These are phyloP conservation scores for Hydrolagus colliei DNA, from an alignment of 2,797 vertebrate species.

Conservation along the genomic window DNA sequence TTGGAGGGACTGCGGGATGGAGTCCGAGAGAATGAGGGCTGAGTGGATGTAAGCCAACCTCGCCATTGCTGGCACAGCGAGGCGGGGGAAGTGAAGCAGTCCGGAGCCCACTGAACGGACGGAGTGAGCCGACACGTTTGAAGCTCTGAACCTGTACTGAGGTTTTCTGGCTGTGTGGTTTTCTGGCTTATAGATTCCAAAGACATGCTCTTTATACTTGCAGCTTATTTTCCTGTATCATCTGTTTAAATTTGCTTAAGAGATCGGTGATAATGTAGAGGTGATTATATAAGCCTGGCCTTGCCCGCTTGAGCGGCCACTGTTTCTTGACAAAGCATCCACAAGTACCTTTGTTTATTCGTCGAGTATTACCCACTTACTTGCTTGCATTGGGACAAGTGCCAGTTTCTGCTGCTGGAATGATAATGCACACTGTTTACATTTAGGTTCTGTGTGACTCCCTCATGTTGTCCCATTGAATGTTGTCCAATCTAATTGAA, in stretches of 20 bases:
- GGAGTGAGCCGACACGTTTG: too few species aligned
- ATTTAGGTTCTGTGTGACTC: conserved; percentile 20
- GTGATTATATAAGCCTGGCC: not conserved
- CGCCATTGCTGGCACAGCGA: too few species aligned
- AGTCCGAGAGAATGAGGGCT: too few species aligned
- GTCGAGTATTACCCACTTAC: conserved; percentile 9
- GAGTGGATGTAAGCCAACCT: too few species aligned
- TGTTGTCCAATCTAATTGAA: not conserved
- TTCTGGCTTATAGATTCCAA: not conserved
- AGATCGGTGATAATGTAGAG: not conserved
- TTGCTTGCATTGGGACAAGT: conserved; percentile 17
- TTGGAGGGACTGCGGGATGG: too few species aligned
- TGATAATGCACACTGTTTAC: conserved; percentile 27
- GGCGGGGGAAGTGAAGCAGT: too few species aligned
- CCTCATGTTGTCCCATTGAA: conserved; percentile 19
- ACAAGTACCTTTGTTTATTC: conserved; percentile 23
- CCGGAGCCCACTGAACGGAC: too few species aligned
- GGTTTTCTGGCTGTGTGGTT: too few species aligned
- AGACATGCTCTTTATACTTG: not conserved
- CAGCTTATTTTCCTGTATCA: not conserved
- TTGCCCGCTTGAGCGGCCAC: not conserved
- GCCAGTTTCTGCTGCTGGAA: conserved; percentile 11
- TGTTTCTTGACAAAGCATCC: not conserved
- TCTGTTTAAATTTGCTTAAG: not conserved
- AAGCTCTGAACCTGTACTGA: too few species aligned